Base-by-base conservation (phyloP, 2,888 invertebrate genomes). In the Melitaea athalia region DNA sequence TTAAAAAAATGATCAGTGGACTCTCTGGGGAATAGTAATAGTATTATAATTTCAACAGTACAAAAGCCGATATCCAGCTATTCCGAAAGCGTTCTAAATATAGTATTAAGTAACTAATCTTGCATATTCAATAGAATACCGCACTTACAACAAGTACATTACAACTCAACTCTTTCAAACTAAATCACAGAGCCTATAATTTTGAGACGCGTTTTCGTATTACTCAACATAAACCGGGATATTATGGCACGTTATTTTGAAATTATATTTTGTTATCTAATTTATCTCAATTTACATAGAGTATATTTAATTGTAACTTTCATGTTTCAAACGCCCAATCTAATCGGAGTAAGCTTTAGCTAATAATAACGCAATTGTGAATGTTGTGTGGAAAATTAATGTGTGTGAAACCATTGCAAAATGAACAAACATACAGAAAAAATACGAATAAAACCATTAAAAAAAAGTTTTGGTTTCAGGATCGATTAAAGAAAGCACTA, bases 101-200 rank as follows among this genome's bases (percentile, higher is more conserved):
- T 64, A 49, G 50, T 38, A 49, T 52, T 52, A 59, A 17, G 57
- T 38, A 57, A 17, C 52, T 24, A 43, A 65, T 53, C 45, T 57
- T 42, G 65, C 65, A 65, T 60, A 45, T 47, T 65, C 65, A 60
- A 60, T 45, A 60, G 45, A 38, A 65, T 65, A 50, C 52, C 60
- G 33, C 7, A 50, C 47, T n/a, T 33, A 15, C 45, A 64, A 66
- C 62, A 55, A 55, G 17, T 24, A 55, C 38, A 62, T 67, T 57
- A 57, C 57, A 57, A 57, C 33, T 55, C 55, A 33, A 55, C 33
- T 57, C 42, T 42, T 57, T 57, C 57, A n/a, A 67, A 55, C 53
- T 67, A 66, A 47, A 61, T 67, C 67, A 42, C 38, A 57, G 45
- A 67, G 55, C 47, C 67, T 67, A 67, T 67, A 62, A 62, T 67